Evolutionary conservation across 1,140 invertebrate genomes (phyloP).

Genomic region (Octopus sinensis): DNA sequence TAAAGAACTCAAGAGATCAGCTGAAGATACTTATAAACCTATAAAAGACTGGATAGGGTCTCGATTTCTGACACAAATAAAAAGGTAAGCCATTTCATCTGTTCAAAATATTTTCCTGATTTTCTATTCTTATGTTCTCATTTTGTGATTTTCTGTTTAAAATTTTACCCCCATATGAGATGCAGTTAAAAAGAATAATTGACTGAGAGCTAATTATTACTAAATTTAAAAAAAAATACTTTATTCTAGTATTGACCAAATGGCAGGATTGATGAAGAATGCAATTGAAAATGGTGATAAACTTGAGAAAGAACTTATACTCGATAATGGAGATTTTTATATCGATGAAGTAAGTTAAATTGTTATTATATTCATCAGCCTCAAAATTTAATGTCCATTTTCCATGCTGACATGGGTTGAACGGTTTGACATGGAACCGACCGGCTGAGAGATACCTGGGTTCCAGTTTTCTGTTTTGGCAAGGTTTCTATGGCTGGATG

Average conservation of each 20-base stretch:
- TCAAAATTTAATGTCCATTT: too few species aligned
- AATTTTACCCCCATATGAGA: too few species aligned
- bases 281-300: conserved; percentile 48
- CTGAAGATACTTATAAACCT: conserved; percentile 51
- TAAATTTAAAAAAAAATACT: neutral
- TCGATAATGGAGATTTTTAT: conserved; percentile 53
- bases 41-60: conserved; percentile 58
- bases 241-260: conserved; percentile 52
- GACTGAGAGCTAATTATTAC: too few species aligned
- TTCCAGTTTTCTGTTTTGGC: too few species aligned
- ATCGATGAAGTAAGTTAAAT: conserved; percentile 44
- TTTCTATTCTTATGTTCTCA: too few species aligned
- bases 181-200: too few species aligned
- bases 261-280: conserved; percentile 51
- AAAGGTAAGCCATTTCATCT: conserved; percentile 39
- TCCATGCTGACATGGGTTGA: too few species aligned
- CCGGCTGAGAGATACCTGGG: too few species aligned
- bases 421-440: too few species aligned
- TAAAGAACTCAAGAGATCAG: conserved; percentile 51
- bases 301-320: conserved; percentile 48
- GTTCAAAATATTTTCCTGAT: neutral
- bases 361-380: too few species aligned
- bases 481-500: too few species aligned
- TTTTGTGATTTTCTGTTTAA: too few species aligned
- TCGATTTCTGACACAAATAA: conserved; percentile 55